phyloP scores from a whole-genome alignment of 35 echinoderm and acorn worm species.

The Heliocidaris tuberculata region DNA sequence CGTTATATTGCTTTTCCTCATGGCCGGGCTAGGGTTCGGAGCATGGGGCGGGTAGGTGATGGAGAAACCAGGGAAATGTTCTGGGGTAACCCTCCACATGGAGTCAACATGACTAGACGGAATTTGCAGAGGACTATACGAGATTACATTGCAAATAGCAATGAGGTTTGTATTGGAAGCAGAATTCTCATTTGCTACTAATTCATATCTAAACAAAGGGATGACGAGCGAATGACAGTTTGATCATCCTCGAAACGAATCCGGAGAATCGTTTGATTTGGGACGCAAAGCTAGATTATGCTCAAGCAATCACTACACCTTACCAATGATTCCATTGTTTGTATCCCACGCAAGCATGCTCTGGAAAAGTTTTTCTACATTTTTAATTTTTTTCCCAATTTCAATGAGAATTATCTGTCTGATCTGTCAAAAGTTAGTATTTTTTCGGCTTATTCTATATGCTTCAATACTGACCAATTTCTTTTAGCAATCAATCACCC shows the following conservation, averaged over 20 bases:
- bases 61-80: background rate
- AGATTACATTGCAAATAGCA: background rate
- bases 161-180: background rate
- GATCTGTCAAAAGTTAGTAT: background rate
- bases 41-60: background rate
- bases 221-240: background rate
- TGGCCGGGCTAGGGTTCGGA: background rate
- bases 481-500: background rate
- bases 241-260: no score
- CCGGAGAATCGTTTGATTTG: no score
- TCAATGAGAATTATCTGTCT: background rate
- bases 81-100: background rate
- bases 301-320: background rate
- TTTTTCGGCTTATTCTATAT: background rate
- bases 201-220: background rate
- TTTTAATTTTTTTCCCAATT: background rate
- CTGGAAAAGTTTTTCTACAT: background rate
- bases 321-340: background rate
- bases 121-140: background rate
- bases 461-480: background rate
- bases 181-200: background rate
- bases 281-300: background rate
- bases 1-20: slow-evolving; percentile 37
- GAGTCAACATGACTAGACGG: background rate
- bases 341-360: background rate